These are phyloP conservation scores for Salarias fasciatus DNA, from an alignment of 2,797 vertebrate species.

Conservation along the genomic window DNA sequence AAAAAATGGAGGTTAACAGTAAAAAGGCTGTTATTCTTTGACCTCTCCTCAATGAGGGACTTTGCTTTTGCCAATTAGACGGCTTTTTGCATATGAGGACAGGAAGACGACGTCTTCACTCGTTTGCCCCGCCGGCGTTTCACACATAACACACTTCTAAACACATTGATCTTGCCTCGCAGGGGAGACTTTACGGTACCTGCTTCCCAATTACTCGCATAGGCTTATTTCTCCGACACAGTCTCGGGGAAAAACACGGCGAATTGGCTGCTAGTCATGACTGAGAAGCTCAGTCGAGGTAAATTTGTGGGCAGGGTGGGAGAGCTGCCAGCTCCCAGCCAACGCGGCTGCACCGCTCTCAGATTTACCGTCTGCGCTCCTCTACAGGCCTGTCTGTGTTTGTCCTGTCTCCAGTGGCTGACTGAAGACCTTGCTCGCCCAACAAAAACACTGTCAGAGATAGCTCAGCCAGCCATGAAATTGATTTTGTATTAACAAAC, in stretches of 20 bases:
- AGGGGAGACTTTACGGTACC: constrained; percentile 59
- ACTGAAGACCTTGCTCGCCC: constrained; percentile 73
- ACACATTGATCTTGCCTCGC: constrained; percentile 66
- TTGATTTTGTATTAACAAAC: constrained; percentile 99
- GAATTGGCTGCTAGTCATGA: constrained; percentile 57
- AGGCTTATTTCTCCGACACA: constrained; percentile 66
- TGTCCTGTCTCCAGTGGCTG: constrained; percentile 70
- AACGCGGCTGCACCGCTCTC: constrained; percentile 39
- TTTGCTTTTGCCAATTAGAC: constrained; percentile 59
- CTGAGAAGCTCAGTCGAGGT: constrained; percentile 66
- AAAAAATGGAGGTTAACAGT: constrained; percentile 50
- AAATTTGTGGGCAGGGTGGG: constrained; percentile 61
- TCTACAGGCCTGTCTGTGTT: constrained; percentile 54
- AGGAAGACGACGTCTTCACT: constrained; percentile 45
- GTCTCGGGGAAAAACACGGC: constrained; percentile 49
- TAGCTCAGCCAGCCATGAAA: constrained; percentile 95
- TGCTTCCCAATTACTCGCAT: constrained; percentile 69
- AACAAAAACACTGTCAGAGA: constrained; percentile 84
- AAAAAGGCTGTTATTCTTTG: constrained; percentile 9
- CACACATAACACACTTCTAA: constrained; percentile 53
- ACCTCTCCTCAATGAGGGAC: constrained; percentile 47
- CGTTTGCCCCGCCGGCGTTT: constrained; percentile 51
- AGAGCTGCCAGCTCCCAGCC: constrained; percentile 59
- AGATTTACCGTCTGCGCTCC: constrained; percentile 59
- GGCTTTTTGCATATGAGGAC: constrained; percentile 41